Conservation (phyloP, 2,113 vertebrate species). For the Perccottus glenii region DNA sequence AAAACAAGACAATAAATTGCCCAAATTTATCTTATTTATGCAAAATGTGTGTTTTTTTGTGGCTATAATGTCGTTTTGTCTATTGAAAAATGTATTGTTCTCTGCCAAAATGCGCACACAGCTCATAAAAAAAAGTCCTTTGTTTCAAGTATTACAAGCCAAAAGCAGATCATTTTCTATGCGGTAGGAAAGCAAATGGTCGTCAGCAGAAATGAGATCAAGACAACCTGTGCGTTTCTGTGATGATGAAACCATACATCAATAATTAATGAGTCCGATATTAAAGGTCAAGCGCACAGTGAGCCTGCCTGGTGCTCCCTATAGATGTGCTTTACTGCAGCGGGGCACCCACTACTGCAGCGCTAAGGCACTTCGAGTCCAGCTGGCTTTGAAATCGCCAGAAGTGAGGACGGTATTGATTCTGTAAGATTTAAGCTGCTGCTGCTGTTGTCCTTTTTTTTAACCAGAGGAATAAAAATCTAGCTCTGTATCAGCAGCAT, state of each 20-base stretch:
- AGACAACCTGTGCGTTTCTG: slow-evolving; percentile 31
- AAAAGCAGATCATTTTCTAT: neutral
- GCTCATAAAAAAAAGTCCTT: no score
- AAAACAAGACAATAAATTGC: no score
- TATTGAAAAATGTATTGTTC: no score
- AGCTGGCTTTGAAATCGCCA: slow-evolving; percentile 54
- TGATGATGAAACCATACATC: slow-evolving; percentile 56
- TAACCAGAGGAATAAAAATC: slow-evolving; percentile 18
- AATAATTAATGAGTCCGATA: slow-evolving; percentile 64
- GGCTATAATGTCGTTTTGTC: no score
- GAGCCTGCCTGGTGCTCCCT: slow-evolving; percentile 19
- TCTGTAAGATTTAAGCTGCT: slow-evolving; percentile 46
- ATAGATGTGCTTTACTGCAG: slow-evolving; percentile 56
- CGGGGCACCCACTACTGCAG: slow-evolving; percentile 42
- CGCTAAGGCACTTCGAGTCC: slow-evolving; percentile 27
- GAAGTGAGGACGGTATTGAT: slow-evolving; percentile 50
- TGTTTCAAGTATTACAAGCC: neutral
- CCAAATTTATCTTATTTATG: no score
- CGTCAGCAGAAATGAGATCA: slow-evolving; percentile 15
- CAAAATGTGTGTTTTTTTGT: no score
- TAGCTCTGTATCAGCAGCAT: slow-evolving; percentile 44
- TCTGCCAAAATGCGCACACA: no score
- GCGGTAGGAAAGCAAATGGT: slow-evolving; percentile 22
- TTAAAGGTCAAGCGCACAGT: slow-evolving; percentile 62
- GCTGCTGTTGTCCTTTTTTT: slow-evolving; percentile 10